These are phyloP conservation scores for Melanchra persicariae DNA, from an alignment of 2,888 invertebrate species.

Conservation along the genomic window DNA sequence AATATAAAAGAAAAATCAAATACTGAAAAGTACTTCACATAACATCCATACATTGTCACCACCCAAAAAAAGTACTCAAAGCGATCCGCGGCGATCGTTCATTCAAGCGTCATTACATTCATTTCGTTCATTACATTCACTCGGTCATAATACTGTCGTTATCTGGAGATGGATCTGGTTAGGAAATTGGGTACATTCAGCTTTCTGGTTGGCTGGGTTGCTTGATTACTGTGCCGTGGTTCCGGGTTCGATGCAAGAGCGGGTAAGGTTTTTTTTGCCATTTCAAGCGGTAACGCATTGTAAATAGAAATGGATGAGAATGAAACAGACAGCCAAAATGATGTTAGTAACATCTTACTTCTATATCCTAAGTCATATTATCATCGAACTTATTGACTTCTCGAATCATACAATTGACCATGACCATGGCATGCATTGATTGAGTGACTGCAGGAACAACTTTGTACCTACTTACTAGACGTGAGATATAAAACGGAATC, in stretches of 20 bases:
- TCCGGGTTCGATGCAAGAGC: conserved; percentile 65
- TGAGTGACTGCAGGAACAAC: too few relatives aligned
- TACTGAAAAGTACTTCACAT: too few relatives aligned
- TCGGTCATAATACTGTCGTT: conserved; percentile 71
- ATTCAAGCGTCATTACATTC: conserved; percentile 83
- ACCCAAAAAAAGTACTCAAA: conserved; percentile 37
- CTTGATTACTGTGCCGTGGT: conserved; percentile 76
- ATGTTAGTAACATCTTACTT: neutral
- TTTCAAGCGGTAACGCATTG: conserved; percentile 3
- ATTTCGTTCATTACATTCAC: conserved; percentile 79
- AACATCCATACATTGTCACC: conserved; percentile 19
- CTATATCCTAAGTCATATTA: too few relatives aligned
- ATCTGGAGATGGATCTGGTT: conserved; percentile 81
- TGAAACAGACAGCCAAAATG: neutral
- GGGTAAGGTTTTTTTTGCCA: conserved; percentile 34
- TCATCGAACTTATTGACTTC: too few relatives aligned
- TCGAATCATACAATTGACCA: too few relatives aligned
- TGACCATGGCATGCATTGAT: too few relatives aligned
- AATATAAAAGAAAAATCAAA: neutral
- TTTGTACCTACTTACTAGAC: neutral
- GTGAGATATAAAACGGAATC: neutral
- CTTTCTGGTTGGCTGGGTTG: conserved; percentile 76
- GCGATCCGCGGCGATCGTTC: conserved; percentile 72
- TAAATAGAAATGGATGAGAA: neutral
- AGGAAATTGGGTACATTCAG: conserved; percentile 86